Conservation (phyloP, 2,888 invertebrate genomes). For the Melieria picta region DNA sequence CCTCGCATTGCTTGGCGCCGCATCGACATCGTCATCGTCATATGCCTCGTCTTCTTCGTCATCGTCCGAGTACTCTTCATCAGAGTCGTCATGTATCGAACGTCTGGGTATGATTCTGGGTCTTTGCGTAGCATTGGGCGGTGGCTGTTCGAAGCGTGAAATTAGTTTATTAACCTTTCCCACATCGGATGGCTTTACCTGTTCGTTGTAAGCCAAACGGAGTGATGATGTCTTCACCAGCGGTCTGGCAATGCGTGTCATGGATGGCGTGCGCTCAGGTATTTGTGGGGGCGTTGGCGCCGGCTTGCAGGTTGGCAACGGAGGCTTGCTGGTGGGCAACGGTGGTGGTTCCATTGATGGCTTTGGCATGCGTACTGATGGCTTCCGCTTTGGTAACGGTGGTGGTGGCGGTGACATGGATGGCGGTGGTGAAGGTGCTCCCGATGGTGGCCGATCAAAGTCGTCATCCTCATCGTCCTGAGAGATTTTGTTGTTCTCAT, state of each 20-base stretch:
- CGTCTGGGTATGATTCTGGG: slow-evolving; percentile 19
- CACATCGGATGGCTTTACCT: slow-evolving; percentile 58
- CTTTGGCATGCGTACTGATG: slow-evolving; percentile 36
- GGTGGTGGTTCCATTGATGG: slow-evolving; percentile 49
- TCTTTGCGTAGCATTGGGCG: slow-evolving; percentile 17
- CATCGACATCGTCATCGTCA: slow-evolving; percentile 25
- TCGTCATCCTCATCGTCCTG: slow-evolving; percentile 34
- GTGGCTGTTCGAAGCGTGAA: slow-evolving; percentile 56
- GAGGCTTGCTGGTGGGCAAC: slow-evolving; percentile 32
- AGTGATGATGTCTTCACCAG: slow-evolving; percentile 62
- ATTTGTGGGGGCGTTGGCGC: slow-evolving; percentile 45
- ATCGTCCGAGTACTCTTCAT: slow-evolving; percentile 46
- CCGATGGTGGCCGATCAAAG: slow-evolving; percentile 49
- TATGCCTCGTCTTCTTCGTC: slow-evolving; percentile 36
- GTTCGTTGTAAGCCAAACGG: slow-evolving; percentile 60
- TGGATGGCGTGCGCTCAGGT: slow-evolving; percentile 54
- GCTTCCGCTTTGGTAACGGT: slow-evolving; percentile 51
- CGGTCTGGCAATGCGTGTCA: slow-evolving; percentile 55
- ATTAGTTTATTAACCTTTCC: slow-evolving; percentile 64
- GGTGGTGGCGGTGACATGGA: slow-evolving; percentile 54
- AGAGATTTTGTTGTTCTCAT: slow-evolving; percentile 38
- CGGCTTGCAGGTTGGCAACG: slow-evolving; percentile 36
- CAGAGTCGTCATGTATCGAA: slow-evolving; percentile 44
- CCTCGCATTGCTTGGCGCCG: slow-evolving; percentile 12
- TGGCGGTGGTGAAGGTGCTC: slow-evolving; percentile 52